Percentiles rank a stretch among this genome's conserved stretches.
phyloP scores from a whole-genome alignment of 92 coral and sea anemone genomes.

The Epizoanthus ramosus region DNA sequence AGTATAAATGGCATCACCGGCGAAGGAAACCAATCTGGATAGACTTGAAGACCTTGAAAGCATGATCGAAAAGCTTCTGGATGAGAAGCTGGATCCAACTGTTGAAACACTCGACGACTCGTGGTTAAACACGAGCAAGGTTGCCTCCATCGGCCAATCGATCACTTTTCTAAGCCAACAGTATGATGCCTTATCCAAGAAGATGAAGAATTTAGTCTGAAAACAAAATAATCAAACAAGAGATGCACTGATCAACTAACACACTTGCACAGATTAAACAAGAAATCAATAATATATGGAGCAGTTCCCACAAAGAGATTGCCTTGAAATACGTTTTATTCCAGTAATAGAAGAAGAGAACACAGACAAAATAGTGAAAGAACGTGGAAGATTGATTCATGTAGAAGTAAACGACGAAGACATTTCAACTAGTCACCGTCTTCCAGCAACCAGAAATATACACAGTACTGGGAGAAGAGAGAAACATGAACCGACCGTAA shows the following conservation, averaged over 20 bases:
- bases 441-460: conserved; percentile 17
- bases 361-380: conserved; percentile 10
- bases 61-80: conserved; percentile 4
- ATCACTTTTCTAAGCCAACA: conserved; percentile 26
- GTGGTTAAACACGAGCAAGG: neutral
- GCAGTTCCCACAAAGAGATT: no score
- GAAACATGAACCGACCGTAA: no score
- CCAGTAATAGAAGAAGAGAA: conserved; percentile 1
- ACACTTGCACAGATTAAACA: conserved; percentile 14
- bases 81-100: no score
- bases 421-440: conserved; percentile 20
- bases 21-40: neutral
- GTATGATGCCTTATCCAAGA: neutral
- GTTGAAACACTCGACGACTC: neutral
- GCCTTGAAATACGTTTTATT: no score
- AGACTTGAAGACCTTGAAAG: conserved; percentile 20
- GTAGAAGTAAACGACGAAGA: conserved; percentile 16
- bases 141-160: conserved; percentile 7
- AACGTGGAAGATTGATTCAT: neutral
- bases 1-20: neutral
- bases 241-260: conserved; percentile 26
- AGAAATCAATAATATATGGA: neutral
- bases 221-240: conserved; percentile 1
- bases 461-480: neutral
- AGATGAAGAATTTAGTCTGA: neutral